These are phyloP conservation scores for Margarornis squamiger DNA, from an alignment of 2,797 vertebrate genomes.

Conservation along the genomic window DNA sequence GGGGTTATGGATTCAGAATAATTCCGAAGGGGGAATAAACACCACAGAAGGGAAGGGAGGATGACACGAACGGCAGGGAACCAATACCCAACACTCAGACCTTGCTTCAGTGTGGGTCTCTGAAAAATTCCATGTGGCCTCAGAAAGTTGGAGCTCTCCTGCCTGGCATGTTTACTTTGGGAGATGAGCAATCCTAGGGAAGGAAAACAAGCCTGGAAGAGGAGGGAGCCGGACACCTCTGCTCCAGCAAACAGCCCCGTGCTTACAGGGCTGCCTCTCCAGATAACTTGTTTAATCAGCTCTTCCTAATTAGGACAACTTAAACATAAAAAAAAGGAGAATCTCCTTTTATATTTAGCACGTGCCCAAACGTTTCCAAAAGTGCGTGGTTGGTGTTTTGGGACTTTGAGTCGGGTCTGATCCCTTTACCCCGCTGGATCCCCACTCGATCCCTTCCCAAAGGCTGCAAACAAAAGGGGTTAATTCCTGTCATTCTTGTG, in stretches of 20 bases:
- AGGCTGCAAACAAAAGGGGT: neutral
- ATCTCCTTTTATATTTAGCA: neutral
- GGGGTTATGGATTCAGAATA: neutral
- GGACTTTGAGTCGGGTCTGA: neutral
- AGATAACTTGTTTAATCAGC: constrained; percentile 27
- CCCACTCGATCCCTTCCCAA: neutral
- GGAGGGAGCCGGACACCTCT: neutral
- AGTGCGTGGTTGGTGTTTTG: neutral
- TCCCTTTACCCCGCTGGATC: neutral
- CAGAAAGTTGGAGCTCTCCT: neutral
- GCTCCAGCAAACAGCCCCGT: neutral
- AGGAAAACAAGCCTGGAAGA: neutral
- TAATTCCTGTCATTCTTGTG: constrained; percentile 58
- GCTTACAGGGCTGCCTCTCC: neutral
- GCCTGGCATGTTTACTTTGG: neutral
- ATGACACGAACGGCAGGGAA: neutral
- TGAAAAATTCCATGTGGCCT: neutral
- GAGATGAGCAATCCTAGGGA: neutral
- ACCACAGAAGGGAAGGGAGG: neutral
- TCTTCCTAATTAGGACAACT: constrained; percentile 27
- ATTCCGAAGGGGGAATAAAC: neutral
- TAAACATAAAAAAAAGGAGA: neutral
- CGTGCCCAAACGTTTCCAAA: neutral
- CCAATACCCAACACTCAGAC: accelerated
- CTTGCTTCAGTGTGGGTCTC: neutral